Conservation (phyloP, 2,888 invertebrate genomes). For the Tridacna crocea region DNA sequence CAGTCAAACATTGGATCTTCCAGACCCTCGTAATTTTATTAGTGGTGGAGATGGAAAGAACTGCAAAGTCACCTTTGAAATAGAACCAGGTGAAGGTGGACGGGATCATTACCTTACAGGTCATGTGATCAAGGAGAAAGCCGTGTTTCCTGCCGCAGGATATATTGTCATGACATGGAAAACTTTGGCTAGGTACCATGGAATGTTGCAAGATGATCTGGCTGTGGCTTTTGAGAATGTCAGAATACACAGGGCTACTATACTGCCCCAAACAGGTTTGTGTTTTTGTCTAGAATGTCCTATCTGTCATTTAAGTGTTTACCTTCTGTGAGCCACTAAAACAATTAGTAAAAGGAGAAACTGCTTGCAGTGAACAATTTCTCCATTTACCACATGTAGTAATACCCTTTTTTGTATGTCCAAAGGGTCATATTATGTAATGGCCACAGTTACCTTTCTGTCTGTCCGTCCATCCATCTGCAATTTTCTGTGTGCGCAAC, state of each 20-base stretch:
- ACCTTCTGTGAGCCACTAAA: no score
- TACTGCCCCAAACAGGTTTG: conserved; percentile 91
- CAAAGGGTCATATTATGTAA: no score
- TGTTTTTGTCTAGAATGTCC: no score
- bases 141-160: conserved; percentile 93
- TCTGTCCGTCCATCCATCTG: no score
- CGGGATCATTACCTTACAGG: conserved; percentile 85
- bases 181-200: conserved; percentile 83
- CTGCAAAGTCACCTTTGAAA: conserved; percentile 72
- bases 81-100: conserved; percentile 66
- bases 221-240: conserved; percentile 95
- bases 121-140: conserved; percentile 93
- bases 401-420: no score
- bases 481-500: no score
- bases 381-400: no score
- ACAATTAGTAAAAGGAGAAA: no score
- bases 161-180: conserved; percentile 87
- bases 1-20: conserved; percentile 90
- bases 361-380: no score
- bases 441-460: no score
- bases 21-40: conserved; percentile 70
- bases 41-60: conserved; percentile 66
- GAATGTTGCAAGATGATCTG: conserved; percentile 87
- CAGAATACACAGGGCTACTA: conserved; percentile 95
- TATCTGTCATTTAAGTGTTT: no score